Evolutionary conservation across 1,140 invertebrate species (phyloP).

Genomic region (Lycorma delicatula): DNA sequence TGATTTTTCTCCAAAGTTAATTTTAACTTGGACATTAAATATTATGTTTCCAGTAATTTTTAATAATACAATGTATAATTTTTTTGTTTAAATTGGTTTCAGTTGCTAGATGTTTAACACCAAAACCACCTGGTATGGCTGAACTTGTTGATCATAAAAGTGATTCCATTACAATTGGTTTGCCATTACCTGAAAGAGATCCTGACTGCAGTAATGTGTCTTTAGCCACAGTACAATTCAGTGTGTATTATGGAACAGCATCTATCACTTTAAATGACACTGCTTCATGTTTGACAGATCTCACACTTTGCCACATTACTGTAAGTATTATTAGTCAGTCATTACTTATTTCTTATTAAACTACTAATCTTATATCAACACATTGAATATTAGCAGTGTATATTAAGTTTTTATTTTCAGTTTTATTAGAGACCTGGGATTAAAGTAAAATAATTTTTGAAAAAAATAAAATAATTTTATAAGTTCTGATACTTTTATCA

Average conservation of each 20-base stretch:
- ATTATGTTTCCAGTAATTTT: no score
- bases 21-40: no score
- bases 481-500: no score
- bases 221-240: conserved; percentile 56
- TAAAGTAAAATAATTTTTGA: no score
- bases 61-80: no score
- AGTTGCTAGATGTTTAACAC: conserved; percentile 56
- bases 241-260: conserved; percentile 48
- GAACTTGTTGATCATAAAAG: conserved; percentile 44
- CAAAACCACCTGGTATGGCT: conserved; percentile 44
- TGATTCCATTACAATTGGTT: conserved; percentile 50
- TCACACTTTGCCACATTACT: conserved; percentile 10
- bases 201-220: conserved; percentile 50
- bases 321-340: conserved; percentile 11
- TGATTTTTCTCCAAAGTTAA: no score
- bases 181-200: conserved; percentile 48
- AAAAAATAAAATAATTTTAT: no score
- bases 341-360: no score
- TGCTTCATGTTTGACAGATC: conserved; percentile 8
- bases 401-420: no score
- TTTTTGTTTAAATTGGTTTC: conserved; percentile 15
- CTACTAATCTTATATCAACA: no score
- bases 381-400: no score
- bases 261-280: conserved; percentile 30
- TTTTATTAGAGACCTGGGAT: no score